Conservation (phyloP, 1,140 invertebrate species). For the Calliphora vicina region DNA sequence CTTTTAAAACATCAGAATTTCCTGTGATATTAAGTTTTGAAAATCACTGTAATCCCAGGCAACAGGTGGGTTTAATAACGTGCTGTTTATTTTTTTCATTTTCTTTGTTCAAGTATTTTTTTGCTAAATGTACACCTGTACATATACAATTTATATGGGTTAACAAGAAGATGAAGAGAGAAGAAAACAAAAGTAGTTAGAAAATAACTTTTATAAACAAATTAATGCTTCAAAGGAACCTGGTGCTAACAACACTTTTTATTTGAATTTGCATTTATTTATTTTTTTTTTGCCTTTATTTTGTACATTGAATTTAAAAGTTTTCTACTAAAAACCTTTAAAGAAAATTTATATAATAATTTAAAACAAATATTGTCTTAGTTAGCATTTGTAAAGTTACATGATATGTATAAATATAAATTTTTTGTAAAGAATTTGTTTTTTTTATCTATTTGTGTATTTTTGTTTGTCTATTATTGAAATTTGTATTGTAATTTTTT, state of each 20-base stretch:
- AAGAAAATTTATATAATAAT: no score
- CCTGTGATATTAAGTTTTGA: slow-evolving; percentile 97
- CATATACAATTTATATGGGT: not conserved
- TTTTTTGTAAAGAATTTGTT: not conserved
- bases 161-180: not conserved
- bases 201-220: not conserved
- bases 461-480: not conserved
- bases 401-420: no score
- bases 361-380: no score
- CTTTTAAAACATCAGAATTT: slow-evolving; percentile 97
- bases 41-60: slow-evolving; percentile 95
- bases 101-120: not conserved
- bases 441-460: not conserved
- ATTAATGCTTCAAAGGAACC: slow-evolving; percentile 7
- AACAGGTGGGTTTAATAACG: slow-evolving; percentile 68
- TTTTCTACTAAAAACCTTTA: no score
- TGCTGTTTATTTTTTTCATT: not conserved
- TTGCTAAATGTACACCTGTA: not conserved
- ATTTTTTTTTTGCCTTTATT: not conserved
- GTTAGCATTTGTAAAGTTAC: no score
- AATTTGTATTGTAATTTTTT: slow-evolving; percentile 31
- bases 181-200: not conserved
- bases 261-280: not conserved
- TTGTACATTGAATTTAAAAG: not conserved
- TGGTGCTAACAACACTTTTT: not conserved